These are phyloP conservation scores for Taxidea taxus DNA, from an alignment of 2,113 vertebrate species.

Conservation along the genomic window DNA sequence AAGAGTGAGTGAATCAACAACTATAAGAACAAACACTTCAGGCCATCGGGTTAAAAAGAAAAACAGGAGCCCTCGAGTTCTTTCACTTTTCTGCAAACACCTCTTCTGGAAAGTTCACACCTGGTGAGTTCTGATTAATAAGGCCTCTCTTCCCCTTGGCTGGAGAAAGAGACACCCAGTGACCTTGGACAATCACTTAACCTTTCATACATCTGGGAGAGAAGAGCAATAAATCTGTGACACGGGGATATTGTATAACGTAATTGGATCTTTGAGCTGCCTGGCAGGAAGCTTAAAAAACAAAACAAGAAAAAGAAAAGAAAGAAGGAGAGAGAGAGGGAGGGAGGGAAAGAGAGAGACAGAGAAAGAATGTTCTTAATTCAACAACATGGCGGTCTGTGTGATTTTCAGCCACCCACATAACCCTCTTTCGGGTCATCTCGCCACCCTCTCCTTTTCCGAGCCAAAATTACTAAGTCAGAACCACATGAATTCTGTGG, in stretches of 20 bases:
- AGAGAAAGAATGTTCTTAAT: neutral
- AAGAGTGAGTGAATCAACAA: neutral
- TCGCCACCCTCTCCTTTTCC: neutral
- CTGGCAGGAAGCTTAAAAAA: constrained; percentile 18
- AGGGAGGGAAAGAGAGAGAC: neutral
- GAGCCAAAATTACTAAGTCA: neutral
- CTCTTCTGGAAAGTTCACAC: constrained; percentile 20
- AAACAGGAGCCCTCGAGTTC: neutral
- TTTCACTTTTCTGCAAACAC: neutral
- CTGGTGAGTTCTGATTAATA: constrained; percentile 22
- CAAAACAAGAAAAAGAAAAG: neutral
- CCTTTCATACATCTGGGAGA: neutral
- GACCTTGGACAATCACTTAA: constrained; percentile 36
- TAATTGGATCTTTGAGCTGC: constrained; percentile 36
- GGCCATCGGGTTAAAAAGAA: neutral
- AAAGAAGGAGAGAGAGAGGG: neutral
- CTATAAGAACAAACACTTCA: constrained; percentile 4
- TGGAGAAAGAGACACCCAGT: constrained; percentile 19
- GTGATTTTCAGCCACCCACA: neutral
- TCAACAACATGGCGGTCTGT: neutral
- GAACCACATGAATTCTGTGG: neutral
- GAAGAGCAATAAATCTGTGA: constrained; percentile 6
- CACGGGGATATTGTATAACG: neutral
- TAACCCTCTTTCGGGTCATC: neutral
- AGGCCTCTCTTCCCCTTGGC: neutral